A percentile compares a stretch with the other conserved stretches of the same genome.
Evolutionary conservation across 1,140 invertebrate species (phyloP).

Genomic region (Vanessa tameamea): DNA sequence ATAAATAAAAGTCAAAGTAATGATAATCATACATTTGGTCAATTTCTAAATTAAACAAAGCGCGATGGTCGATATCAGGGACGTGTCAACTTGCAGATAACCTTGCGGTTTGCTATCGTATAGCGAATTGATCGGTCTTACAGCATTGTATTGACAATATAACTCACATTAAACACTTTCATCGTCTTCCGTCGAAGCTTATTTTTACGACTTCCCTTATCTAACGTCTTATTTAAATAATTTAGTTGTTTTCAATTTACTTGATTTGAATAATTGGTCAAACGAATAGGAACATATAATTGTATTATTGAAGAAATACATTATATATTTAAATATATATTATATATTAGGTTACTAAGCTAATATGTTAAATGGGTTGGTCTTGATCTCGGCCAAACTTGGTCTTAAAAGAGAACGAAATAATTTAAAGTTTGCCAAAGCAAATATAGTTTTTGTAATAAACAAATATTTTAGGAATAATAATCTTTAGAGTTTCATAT

Average conservation of each 20-base stretch:
- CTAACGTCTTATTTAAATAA: neutral
- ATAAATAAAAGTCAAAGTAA: neutral
- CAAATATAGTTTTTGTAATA: too few relatives aligned
- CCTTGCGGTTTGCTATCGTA: slow-evolving; percentile 49
- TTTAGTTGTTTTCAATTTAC: neutral
- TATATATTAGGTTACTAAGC: too few relatives aligned
- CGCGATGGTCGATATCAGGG: slow-evolving; percentile 15
- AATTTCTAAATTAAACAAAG: slow-evolving; percentile 27
- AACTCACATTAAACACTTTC: neutral
- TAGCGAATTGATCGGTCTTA: slow-evolving; percentile 35
- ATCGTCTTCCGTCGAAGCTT: neutral
- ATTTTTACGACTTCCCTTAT: neutral
- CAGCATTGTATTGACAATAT: neutral
- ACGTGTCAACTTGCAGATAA: slow-evolving; percentile 54
- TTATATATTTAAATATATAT: too few relatives aligned
- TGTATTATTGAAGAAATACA: too few relatives aligned
- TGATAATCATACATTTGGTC: slow-evolving; percentile 2
- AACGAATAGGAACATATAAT: too few relatives aligned
- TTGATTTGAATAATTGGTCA: too few relatives aligned
- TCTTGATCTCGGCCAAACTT: too few relatives aligned
- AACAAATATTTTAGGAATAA: too few relatives aligned
- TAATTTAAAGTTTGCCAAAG: too few relatives aligned
- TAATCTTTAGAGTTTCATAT: too few relatives aligned
- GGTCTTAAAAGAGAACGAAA: too few relatives aligned
- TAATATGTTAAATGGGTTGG: too few relatives aligned